These are phyloP conservation scores for Phylloscopus collybita DNA, from an alignment of 2,797 vertebrate genomes.

Conservation along the genomic window DNA sequence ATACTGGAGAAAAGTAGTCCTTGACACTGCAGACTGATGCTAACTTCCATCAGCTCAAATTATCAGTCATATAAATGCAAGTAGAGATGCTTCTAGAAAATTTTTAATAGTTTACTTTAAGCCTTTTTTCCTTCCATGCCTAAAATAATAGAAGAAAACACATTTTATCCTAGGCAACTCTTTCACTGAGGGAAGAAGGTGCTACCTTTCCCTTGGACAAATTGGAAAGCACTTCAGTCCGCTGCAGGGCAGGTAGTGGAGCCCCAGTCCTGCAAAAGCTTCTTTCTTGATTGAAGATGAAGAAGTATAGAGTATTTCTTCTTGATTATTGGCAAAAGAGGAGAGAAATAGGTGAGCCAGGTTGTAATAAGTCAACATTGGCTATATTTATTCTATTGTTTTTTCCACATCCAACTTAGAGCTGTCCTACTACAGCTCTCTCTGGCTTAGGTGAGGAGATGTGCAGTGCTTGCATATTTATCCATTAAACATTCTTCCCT, in stretches of 20 bases:
- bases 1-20: not conserved
- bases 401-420: not conserved
- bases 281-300: not conserved
- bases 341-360: not conserved
- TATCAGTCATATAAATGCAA: not conserved
- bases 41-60: not conserved
- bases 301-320: not conserved
- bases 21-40: not conserved
- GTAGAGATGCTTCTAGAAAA: not conserved
- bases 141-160: not conserved
- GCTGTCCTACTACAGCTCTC: not conserved
- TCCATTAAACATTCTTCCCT: not conserved
- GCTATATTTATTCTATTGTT: not conserved
- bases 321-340: not conserved
- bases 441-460: not conserved
- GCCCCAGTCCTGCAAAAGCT: not conserved
- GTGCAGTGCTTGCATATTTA: not conserved
- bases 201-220: not conserved
- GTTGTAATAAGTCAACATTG: not conserved
- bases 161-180: not conserved
- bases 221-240: not conserved
- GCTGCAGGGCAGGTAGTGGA: not conserved
- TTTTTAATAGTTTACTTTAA: not conserved
- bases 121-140: rapidly evolving
- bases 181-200: not conserved